Evolutionary conservation across 2,888 invertebrate species (phyloP).

Genomic region (Unio pictorum): DNA sequence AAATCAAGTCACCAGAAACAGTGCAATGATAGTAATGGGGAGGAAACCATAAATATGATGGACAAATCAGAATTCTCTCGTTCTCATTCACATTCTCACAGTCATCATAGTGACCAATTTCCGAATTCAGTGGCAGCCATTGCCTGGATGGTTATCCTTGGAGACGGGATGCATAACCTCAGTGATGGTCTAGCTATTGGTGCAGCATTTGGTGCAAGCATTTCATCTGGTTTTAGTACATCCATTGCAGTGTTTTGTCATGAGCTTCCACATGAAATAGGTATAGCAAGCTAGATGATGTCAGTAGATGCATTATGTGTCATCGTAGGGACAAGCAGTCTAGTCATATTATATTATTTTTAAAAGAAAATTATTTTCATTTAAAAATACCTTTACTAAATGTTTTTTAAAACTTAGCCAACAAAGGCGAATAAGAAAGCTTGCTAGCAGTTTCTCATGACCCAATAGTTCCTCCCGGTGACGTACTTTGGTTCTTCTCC

Average conservation of each 20-base stretch:
- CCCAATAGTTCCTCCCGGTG: too few relatives aligned
- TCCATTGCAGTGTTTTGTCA: constrained; percentile 95
- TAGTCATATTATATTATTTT: not conserved
- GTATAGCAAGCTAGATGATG: too few relatives aligned
- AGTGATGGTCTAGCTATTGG: constrained; percentile 96
- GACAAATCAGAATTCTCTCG: not conserved
- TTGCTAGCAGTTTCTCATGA: too few relatives aligned
- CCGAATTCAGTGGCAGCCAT: constrained; percentile 85
- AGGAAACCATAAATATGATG: too few relatives aligned
- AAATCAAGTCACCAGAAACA: too few relatives aligned
- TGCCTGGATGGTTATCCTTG: constrained; percentile 97
- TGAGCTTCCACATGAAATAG: constrained; percentile 91
- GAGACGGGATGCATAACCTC: constrained; percentile 95
- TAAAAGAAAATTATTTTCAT: too few relatives aligned
- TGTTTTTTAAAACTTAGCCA: too few relatives aligned
- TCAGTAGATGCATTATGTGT: too few relatives aligned
- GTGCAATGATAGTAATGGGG: too few relatives aligned
- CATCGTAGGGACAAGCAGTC: constrained; percentile 73
- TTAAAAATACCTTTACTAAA: too few relatives aligned
- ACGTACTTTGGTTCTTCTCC: too few relatives aligned
- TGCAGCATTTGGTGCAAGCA: constrained; percentile 88
- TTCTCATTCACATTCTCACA: constrained; percentile 27
- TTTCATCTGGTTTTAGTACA: constrained; percentile 92
- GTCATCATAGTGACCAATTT: constrained; percentile 12
- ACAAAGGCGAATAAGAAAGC: too few relatives aligned